Percentiles rank a stretch among this genome's conserved stretches.
phyloP scores from a whole-genome alignment of 2,888 invertebrate genomes.

The Boloria euphrosyne region DNA sequence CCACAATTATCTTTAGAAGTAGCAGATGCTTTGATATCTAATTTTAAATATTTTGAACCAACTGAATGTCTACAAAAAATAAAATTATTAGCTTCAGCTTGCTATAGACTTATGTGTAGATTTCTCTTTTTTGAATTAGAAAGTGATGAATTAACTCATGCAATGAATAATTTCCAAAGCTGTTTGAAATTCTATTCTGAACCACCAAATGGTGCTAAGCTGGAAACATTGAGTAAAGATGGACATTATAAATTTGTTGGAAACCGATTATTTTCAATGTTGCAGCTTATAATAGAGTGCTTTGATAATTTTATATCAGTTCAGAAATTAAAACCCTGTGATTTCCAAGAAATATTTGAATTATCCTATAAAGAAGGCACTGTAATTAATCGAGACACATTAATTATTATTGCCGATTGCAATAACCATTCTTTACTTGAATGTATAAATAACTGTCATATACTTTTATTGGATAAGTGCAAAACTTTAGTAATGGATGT shows the following conservation, averaged over 20 bases:
- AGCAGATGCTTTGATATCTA: slow-evolving; percentile 56
- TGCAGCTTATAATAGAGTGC: slow-evolving; percentile 44
- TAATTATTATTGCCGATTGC: slow-evolving; percentile 51
- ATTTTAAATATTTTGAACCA: slow-evolving; percentile 65
- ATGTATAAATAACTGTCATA: slow-evolving; percentile 56
- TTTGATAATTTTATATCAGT: slow-evolving; percentile 28
- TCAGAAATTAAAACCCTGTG: slow-evolving; percentile 49
- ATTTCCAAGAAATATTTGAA: slow-evolving; percentile 54
- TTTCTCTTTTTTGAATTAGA: slow-evolving; percentile 57
- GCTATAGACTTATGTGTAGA: slow-evolving; percentile 60
- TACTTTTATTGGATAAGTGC: slow-evolving; percentile 57
- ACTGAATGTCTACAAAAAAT: slow-evolving; percentile 56
- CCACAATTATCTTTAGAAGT: slow-evolving; percentile 65
- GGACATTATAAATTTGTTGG: slow-evolving; percentile 63
- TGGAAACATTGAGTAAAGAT: slow-evolving; percentile 55
- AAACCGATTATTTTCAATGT: slow-evolving; percentile 52
- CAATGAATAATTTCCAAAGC: slow-evolving; percentile 56
- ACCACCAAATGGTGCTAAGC: slow-evolving; percentile 60
- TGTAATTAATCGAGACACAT: slow-evolving; percentile 42
- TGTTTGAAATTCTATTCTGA: slow-evolving; percentile 59
- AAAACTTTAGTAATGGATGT: slow-evolving; percentile 66
- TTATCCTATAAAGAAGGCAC: slow-evolving; percentile 54
- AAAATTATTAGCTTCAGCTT: slow-evolving; percentile 53
- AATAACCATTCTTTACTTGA: slow-evolving; percentile 52
- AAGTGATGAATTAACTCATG: slow-evolving; percentile 45